Conservation (phyloP, 1,140 invertebrate genomes). For the Yoshiicerus persimilis region DNA sequence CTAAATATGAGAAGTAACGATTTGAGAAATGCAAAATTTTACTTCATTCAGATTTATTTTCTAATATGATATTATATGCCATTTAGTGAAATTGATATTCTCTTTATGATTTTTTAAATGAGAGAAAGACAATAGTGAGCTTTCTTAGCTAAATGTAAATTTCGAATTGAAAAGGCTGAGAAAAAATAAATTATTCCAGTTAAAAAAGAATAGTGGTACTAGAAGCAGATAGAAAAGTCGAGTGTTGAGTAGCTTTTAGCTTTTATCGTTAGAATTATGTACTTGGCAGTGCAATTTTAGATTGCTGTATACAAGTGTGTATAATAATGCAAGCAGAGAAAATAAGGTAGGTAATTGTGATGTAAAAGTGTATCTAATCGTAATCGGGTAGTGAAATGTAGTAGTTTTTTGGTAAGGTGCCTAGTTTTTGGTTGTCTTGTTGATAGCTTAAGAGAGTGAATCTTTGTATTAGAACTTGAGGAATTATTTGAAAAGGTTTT, state of each 20-base stretch:
- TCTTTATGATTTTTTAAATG: no score
- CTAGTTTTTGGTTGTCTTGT: not conserved
- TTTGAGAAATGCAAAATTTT: no score
- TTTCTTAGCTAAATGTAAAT: no score
- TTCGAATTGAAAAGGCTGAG: not conserved
- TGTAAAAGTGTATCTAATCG: not conserved
- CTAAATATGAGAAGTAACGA: no score
- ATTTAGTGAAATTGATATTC: no score
- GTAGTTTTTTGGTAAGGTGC: not conserved
- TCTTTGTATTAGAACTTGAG: not conserved
- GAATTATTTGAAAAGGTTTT: conserved; percentile 9
- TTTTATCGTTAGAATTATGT: conserved; percentile 6
- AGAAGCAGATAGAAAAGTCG: not conserved
- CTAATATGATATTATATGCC: no score
- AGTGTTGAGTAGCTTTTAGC: not conserved
- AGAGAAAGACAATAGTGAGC: no score
- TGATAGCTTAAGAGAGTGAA: not conserved
- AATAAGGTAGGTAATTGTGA: no score
- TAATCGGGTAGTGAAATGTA: not conserved
- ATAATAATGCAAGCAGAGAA: not conserved
- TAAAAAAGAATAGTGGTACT: not conserved
- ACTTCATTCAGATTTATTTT: no score
- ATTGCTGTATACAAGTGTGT: not conserved
- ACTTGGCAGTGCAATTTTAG: not conserved
- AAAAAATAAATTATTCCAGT: not conserved